A percentile compares a stretch with the other conserved stretches of the same genome.
Evolutionary conservation across 2,888 invertebrate species (phyloP).

Genomic region (Lycia hirtaria): DNA sequence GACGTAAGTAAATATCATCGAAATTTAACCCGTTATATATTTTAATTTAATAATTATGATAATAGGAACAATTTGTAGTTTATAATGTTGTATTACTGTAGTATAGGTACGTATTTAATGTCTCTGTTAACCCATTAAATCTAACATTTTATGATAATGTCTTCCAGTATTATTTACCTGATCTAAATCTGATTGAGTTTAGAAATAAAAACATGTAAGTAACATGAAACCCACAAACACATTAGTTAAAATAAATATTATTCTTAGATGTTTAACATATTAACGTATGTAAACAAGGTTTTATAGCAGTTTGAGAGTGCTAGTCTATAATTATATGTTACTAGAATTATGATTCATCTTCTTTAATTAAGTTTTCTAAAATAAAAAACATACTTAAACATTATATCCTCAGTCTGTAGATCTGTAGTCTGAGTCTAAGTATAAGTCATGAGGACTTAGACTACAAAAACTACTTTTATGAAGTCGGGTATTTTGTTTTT

Average conservation of each 20-base stretch:
- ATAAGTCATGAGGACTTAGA: too few relatives aligned
- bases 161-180: neutral
- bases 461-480: too few relatives aligned
- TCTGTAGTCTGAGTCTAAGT: too few relatives aligned
- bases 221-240: constrained; percentile 14
- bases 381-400: too few relatives aligned
- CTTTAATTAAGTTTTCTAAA: too few relatives aligned
- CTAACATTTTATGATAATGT: neutral
- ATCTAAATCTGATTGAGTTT: neutral
- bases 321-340: neutral
- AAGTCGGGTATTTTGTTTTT: too few relatives aligned
- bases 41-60: neutral
- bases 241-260: neutral
- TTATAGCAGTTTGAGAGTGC: too few relatives aligned
- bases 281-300: too few relatives aligned
- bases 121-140: constrained; percentile 11
- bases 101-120: constrained; percentile 1
- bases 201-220: constrained; percentile 14
- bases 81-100: neutral
- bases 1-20: neutral
- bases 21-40: constrained; percentile 1
- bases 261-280: constrained; percentile 7
- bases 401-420: too few relatives aligned
- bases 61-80: neutral
- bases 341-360: neutral